Evolutionary conservation across 2,113 vertebrate species (phyloP).

Genomic region (Apus apus): DNA sequence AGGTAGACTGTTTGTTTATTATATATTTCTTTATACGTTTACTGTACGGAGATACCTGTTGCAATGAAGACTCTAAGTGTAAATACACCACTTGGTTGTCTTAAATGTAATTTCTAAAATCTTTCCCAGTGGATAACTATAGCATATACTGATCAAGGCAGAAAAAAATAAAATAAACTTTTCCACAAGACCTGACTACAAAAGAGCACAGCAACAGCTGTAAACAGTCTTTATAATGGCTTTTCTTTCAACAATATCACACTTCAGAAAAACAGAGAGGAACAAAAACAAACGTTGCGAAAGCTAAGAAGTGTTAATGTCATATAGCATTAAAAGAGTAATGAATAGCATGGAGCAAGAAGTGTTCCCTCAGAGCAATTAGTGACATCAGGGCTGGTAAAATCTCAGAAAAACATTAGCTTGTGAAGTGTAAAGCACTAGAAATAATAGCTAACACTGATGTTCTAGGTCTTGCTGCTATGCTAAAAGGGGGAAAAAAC

Average conservation of each 20-base stretch:
- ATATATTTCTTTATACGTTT: background rate
- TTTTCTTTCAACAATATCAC: background rate
- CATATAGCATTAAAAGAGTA: background rate
- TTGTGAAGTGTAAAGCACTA: background rate
- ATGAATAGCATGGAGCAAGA: background rate
- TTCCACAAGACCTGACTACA: background rate
- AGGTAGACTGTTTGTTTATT: background rate
- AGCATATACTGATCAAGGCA: background rate
- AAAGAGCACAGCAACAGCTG: background rate
- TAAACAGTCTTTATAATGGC: background rate
- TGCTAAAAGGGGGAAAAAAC: background rate
- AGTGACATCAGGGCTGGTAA: background rate
- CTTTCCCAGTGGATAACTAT: background rate
- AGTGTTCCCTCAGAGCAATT: constrained; percentile 10
- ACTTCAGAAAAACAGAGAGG: background rate
- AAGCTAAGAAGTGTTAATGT: constrained; percentile 23
- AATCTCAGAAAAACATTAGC: background rate
- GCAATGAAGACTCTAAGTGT: background rate
- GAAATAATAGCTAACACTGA: background rate
- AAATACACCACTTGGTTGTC: background rate
- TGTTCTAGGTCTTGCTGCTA: background rate
- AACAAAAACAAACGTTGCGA: background rate
- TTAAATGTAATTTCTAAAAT: background rate
- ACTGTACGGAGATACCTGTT: background rate
- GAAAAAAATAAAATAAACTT: background rate